Evolutionary conservation across 2,113 vertebrate genomes (phyloP).

Genomic region (Pseudopipra pipra): DNA sequence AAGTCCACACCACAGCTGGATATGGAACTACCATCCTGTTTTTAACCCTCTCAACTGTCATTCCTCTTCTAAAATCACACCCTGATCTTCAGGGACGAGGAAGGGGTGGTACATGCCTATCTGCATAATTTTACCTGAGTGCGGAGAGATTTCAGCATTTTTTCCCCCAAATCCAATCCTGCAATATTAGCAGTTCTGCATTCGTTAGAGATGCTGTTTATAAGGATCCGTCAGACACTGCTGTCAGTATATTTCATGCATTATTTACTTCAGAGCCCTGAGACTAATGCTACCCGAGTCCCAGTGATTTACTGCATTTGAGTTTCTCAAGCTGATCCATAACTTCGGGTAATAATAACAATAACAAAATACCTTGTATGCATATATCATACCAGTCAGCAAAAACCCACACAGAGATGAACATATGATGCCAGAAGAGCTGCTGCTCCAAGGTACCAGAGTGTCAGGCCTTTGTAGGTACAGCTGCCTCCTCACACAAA

Average conservation of each 20-base stretch:
- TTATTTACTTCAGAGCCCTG: constrained; percentile 58
- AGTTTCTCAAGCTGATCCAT: constrained; percentile 68
- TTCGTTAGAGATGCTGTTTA: constrained; percentile 57
- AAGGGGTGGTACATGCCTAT: not conserved
- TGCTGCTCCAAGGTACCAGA: rapidly evolving
- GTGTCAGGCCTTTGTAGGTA: not conserved
- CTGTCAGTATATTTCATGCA: constrained; percentile 63
- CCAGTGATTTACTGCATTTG: constrained; percentile 65
- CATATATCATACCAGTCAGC: constrained; percentile 48
- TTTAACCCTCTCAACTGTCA: not conserved
- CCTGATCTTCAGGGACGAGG: not conserved
- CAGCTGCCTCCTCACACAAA: not conserved
- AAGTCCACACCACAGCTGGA: not conserved
- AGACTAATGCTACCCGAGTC: constrained; percentile 59
- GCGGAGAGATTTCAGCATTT: not conserved
- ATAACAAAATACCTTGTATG: constrained; percentile 56
- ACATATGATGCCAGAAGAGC: not conserved
- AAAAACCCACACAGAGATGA: not conserved
- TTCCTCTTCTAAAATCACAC: not conserved
- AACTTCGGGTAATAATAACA: constrained; percentile 67
- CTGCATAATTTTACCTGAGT: not conserved
- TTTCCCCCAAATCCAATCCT: not conserved
- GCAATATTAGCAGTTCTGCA: constrained; percentile 22
- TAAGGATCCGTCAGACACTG: constrained; percentile 43
- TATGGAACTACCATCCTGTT: not conserved